A percentile compares a stretch with the other conserved stretches of the same genome.
Conservation (phyloP, 2,888 invertebrate genomes). For the Embidobia sp. region DNA sequence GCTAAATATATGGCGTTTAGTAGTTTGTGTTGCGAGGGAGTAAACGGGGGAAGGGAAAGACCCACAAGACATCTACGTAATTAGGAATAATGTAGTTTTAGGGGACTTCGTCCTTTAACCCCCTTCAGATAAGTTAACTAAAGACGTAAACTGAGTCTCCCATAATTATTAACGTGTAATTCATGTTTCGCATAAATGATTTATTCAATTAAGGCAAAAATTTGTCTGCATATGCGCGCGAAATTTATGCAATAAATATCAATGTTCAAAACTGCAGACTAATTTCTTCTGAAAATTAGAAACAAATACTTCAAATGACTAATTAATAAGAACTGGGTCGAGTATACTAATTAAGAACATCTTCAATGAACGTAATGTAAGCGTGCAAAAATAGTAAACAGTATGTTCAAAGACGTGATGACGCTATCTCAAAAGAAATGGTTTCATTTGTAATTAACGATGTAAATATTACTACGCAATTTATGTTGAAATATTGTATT, state of each 20-base stretch:
- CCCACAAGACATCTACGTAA: constrained; percentile 55
- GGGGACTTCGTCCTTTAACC: constrained; percentile 48
- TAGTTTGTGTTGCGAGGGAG: constrained; percentile 27
- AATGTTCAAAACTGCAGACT: background rate
- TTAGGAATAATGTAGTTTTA: constrained; percentile 59
- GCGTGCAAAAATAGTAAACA: background rate
- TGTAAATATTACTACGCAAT: too few relatives aligned
- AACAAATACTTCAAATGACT: background rate
- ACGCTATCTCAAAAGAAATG: background rate
- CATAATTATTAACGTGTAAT: constrained; percentile 49
- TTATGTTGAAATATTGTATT: too few relatives aligned
- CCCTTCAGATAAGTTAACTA: constrained; percentile 47
- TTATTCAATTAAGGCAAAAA: constrained; percentile 27
- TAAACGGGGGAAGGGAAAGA: constrained; percentile 23
- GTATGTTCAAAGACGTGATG: background rate
- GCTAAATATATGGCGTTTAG: constrained; percentile 45
- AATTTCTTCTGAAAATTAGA: background rate
- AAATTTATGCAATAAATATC: background rate
- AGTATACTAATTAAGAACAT: constrained; percentile 22
- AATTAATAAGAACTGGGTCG: constrained; percentile 9
- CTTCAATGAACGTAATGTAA: constrained; percentile 12
- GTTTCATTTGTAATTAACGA: too few relatives aligned
- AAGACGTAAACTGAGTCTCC: constrained; percentile 42
- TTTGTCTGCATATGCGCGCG: background rate
- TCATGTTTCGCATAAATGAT: constrained; percentile 34